phyloP scores from a whole-genome alignment of 2,888 invertebrate genomes.

The Hoplodrina ambigua region DNA sequence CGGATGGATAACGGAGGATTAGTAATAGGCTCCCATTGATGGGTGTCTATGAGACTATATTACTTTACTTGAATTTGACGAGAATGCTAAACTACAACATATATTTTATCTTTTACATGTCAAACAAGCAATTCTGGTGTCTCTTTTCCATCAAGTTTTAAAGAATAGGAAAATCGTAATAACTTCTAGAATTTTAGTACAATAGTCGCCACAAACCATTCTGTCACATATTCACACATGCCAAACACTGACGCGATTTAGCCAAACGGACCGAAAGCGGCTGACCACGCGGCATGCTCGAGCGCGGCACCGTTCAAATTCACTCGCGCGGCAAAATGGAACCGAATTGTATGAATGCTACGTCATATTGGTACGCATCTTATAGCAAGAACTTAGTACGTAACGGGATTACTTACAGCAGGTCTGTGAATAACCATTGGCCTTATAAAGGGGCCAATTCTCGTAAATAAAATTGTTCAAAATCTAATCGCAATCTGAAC shows the following conservation, averaged over 20 bases:
- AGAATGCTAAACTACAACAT: no score
- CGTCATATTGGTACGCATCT: conserved; percentile 13
- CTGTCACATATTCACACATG: conserved; percentile 44
- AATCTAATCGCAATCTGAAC: no score
- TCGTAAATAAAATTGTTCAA: no score
- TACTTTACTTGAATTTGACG: no score
- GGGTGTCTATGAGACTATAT: no score
- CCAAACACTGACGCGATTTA: conserved; percentile 39
- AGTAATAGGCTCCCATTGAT: no score
- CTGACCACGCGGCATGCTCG: conserved; percentile 32
- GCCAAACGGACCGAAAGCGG: conserved; percentile 24
- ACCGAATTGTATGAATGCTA: conserved; percentile 4
- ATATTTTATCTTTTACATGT: no score
- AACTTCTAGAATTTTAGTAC: not conserved
- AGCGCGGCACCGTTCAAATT: conserved; percentile 12
- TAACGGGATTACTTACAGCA: not conserved
- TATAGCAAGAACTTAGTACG: conserved; percentile 9
- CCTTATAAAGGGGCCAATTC: no score
- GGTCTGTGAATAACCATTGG: conserved; percentile 22
- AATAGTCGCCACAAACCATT: not conserved
- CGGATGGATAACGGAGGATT: no score
- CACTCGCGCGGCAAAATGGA: conserved; percentile 29
- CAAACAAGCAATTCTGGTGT: no score
- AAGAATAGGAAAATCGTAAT: not conserved
- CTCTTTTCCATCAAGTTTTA: not conserved